Evolutionary conservation across 2,113 vertebrate species (phyloP).

Genomic region (Hassar affinis): DNA sequence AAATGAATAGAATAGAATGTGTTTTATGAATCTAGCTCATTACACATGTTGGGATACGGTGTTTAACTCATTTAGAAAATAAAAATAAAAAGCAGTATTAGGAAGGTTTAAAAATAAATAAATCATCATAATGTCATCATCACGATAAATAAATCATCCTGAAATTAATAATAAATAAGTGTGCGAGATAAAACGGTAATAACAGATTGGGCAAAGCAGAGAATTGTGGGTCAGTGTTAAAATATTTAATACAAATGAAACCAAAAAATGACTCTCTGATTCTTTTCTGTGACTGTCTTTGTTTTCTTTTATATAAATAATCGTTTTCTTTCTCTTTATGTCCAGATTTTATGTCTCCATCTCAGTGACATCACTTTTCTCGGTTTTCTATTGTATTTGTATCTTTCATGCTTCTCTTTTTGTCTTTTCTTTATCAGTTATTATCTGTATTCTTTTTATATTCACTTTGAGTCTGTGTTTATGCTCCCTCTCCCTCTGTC

Average conservation of each 20-base stretch:
- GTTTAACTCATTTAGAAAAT: too few relatives aligned
- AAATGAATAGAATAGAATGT: too few relatives aligned
- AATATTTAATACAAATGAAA: not conserved
- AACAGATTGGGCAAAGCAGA: not conserved
- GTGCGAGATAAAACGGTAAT: not conserved
- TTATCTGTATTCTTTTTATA: not conserved
- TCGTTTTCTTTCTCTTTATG: not conserved
- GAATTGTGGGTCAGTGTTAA: not conserved
- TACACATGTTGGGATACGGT: too few relatives aligned
- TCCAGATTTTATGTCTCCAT: too few relatives aligned
- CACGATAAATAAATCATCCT: not conserved
- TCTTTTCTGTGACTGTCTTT: not conserved
- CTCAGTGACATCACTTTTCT: not conserved
- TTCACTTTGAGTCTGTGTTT: too few relatives aligned
- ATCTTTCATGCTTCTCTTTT: not conserved
- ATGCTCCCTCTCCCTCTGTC: conserved; percentile 15
- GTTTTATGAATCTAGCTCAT: not conserved
- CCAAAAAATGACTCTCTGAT: not conserved
- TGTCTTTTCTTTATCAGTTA: not conserved
- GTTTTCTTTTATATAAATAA: not conserved
- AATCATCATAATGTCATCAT: too few relatives aligned
- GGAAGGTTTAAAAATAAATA: too few relatives aligned
- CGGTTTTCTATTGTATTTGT: not conserved
- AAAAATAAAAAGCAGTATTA: not conserved
- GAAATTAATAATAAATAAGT: not conserved